A percentile compares a stretch with the other conserved stretches of the same genome.
Conservation (phyloP, 1,140 invertebrate genomes). For the Metaphire vulgaris region DNA sequence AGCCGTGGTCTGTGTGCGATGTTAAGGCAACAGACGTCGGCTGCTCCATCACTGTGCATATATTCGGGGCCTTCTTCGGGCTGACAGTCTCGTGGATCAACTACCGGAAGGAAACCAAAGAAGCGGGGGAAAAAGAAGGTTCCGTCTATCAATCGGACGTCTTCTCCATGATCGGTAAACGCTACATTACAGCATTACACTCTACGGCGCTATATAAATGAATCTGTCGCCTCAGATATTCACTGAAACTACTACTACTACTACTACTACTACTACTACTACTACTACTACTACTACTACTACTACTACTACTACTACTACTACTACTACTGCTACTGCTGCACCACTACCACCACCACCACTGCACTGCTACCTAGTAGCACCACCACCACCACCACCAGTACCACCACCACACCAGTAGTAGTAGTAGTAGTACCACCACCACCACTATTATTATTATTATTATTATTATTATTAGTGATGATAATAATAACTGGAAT, state of each 20-base stretch:
- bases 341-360: background rate
- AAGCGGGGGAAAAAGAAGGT: slow-evolving; percentile 58
- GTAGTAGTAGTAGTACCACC: too few species aligned
- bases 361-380: too few species aligned
- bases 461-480: too few species aligned
- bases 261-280: slow-evolving; percentile 8
- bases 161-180: slow-evolving; percentile 82
- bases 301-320: slow-evolving; percentile 7
- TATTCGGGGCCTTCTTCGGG: slow-evolving; percentile 93
- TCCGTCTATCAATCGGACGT: slow-evolving; percentile 52
- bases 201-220: too few species aligned
- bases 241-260: slow-evolving; percentile 4
- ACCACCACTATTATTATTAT: too few species aligned
- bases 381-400: background rate
- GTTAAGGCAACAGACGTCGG: slow-evolving; percentile 63
- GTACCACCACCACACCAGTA: background rate
- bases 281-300: slow-evolving; percentile 8
- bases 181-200: too few species aligned
- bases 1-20: too few species aligned
- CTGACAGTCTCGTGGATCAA: slow-evolving; percentile 69
- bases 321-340: slow-evolving; percentile 8
- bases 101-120: slow-evolving; percentile 39
- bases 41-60: slow-evolving; percentile 86
- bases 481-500: too few species aligned
- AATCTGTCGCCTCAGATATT: too few species aligned